Evolutionary conservation across 2,113 vertebrate species (phyloP).

Genomic region (Gallinago paraguaiae): DNA sequence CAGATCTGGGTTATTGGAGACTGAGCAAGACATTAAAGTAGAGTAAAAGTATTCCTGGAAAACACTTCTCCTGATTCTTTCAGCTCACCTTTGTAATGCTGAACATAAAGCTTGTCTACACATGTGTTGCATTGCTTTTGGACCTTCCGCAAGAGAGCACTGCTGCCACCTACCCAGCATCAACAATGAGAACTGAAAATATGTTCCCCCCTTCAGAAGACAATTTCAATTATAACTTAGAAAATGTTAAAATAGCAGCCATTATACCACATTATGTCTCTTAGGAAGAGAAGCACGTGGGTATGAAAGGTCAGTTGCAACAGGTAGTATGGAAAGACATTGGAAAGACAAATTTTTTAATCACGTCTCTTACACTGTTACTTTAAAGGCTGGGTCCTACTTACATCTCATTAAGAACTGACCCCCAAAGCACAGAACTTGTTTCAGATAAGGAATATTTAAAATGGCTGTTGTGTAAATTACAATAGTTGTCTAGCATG

Average conservation of each 20-base stretch:
- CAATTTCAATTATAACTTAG: background rate
- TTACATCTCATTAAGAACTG: background rate
- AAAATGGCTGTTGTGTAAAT: background rate
- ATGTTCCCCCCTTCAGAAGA: background rate
- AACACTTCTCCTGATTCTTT: background rate
- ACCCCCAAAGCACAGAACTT: background rate
- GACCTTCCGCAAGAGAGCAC: background rate
- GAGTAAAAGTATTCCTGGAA: background rate
- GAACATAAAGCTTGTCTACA: background rate
- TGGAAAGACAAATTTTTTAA: background rate
- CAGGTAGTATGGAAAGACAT: background rate
- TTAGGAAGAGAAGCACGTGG: background rate
- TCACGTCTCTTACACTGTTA: background rate
- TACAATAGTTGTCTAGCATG: background rate
- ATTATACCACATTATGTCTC: background rate
- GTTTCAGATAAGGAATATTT: background rate
- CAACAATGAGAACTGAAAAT: background rate
- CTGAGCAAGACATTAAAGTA: background rate
- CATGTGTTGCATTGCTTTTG: background rate
- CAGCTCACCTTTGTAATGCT: background rate
- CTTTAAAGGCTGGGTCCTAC: background rate
- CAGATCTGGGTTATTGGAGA: background rate
- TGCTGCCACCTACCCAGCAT: constrained; percentile 12
- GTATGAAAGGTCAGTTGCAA: background rate
- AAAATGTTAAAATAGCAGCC: background rate